Conservation (phyloP, 2,888 invertebrate genomes). For the Bibio marci region DNA sequence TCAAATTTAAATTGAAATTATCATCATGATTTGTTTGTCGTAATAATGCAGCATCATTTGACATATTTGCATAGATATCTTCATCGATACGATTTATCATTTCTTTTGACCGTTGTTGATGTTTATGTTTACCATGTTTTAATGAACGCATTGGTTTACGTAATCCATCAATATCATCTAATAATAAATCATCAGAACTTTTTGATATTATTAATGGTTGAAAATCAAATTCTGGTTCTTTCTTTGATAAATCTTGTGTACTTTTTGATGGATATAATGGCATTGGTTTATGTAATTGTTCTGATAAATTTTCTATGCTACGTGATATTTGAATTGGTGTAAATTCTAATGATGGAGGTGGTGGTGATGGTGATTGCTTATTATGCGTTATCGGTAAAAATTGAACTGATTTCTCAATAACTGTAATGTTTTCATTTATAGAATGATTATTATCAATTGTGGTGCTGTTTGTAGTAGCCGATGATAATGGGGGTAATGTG, state of each 20-base stretch:
- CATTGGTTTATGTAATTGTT: constrained; percentile 3
- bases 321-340: constrained; percentile 8
- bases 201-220: constrained; percentile 9
- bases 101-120: constrained; percentile 8
- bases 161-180: constrained; percentile 12
- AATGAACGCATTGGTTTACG: constrained; percentile 5
- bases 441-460: not conserved
- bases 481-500: no score
- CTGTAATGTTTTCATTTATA: not conserved
- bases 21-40: not conserved
- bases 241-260: constrained; percentile 8
- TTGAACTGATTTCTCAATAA: not conserved
- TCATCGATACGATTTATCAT: constrained; percentile 8
- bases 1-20: constrained; percentile 3
- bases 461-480: not conserved
- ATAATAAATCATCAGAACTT: constrained; percentile 15
- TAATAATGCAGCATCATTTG: not conserved
- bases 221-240: not conserved
- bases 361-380: not conserved
- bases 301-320: constrained; percentile 9
- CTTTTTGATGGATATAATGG: constrained; percentile 10
- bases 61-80: constrained; percentile 6
- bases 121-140: constrained; percentile 12
- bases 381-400: not conserved
- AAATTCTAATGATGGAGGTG: not conserved